Base-by-base conservation (phyloP, 2,888 invertebrate species). In the Xestia rhomboidea region DNA sequence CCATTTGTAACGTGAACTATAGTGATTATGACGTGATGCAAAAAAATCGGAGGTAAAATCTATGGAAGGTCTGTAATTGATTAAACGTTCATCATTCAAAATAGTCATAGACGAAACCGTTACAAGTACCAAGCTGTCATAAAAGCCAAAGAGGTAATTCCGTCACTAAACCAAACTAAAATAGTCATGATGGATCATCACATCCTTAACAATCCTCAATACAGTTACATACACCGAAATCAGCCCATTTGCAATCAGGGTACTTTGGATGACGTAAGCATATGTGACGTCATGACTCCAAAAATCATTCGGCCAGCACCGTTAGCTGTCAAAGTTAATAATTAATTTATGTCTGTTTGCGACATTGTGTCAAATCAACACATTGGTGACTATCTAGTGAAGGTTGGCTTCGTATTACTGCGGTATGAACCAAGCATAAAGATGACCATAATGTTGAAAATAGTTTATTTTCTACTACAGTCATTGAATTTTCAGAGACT, bases 281-380 rank as follows among this genome's bases (percentile, higher is more conserved):
- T 30, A 44, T 38, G 21, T 85, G 83, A 83, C 74, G 78, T 84
- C 80, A 84, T 24, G 41, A 15, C 71, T 74, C 86, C 83, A 82
- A 89, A 89, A 86, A 83, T 79, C 76, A 82, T 79, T 82, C 68
- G 68, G 49, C 69, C 70, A 79, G 66, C 76, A 77, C 88, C 79
- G 87, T 88, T 85, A 86, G 68, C 83, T 88, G 89, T 88, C 86
- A 83, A 77, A 82, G 69, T 63, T 46, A 62, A 77, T 80, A 88
- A 89, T 88, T 85, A 86, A 89, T 88, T 89, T 88, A 87, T 71
- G 77, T 63, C 60, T 64, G 62, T 74, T 86, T 80, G 83, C 76
- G 82, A 86, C 87, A 89, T 87, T 84, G 81, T 76, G 69, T 73
- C 30, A 62, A 87, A 80, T 82, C 71, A 76, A 71, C 76, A 79